Base-by-base conservation (phyloP, 2,113 vertebrate species). In the Elephantulus edwardii region DNA sequence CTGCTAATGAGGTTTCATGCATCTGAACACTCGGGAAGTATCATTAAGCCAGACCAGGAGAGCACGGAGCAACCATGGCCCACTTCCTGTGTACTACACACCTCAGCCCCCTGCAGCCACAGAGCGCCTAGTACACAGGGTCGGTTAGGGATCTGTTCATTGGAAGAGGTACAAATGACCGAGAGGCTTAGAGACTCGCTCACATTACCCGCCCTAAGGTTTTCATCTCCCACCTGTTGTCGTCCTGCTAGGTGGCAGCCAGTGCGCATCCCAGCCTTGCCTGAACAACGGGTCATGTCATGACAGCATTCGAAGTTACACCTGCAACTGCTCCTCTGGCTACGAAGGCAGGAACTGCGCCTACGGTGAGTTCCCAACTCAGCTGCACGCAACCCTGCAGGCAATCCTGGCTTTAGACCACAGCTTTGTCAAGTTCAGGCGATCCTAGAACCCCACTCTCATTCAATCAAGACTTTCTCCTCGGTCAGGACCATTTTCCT, bases 261-360 rank as follows among this genome's bases (percentile, higher is more conserved):
- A 98, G 26, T 99, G 99, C 14, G 17, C 78, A 0, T 97, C 98
- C 0, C 98, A 95, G 93, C 99, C 99, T 9, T 99, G 99, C 92
- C 97, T 98, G 66, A 96, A 99, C 66, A 97, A 98, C 0, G 98
- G 98, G 0, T 94, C 92, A 3, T 99, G 99, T 35, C 95, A 95
- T 1, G 97, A 98, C 94, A 95, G 3, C 48, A 97, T 98, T 44
- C 98, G 98, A 0, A 95, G 97, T 6, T 99, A 98, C 89, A 92
- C 62, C 68, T 99, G 99, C 92, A 92, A 79, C 54, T 99, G 99
- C 58, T 1, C 74, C 0, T 54, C 96, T 0, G 98, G 97, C 66
- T 97, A 97, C 28, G 96, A 96, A 10, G 99, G 99, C 74, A n/a
- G n/a, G 0, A 74, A 96, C 92, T 99, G 99, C 66, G 97, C 98